Conservation (phyloP, 2,113 vertebrate species). For the Fregetta grallaria region DNA sequence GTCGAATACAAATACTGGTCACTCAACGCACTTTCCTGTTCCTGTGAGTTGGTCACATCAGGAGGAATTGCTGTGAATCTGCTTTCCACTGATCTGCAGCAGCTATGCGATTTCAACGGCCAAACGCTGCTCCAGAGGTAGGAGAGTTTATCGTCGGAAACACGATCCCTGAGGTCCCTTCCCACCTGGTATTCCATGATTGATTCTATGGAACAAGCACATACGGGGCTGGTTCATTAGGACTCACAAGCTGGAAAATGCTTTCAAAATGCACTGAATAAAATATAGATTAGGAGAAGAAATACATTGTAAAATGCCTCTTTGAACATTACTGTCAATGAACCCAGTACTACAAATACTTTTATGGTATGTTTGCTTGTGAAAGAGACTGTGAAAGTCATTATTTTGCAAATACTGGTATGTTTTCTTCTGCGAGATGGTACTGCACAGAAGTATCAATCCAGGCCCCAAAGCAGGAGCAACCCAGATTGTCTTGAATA, state of each 20-base stretch:
- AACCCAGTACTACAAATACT: background rate
- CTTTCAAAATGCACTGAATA: background rate
- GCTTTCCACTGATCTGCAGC: background rate
- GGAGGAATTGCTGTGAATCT: background rate
- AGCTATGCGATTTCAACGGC: background rate
- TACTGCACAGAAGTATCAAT: background rate
- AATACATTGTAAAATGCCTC: background rate
- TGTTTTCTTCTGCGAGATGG: background rate
- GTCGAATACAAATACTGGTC: background rate
- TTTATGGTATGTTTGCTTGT: background rate
- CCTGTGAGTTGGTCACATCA: background rate
- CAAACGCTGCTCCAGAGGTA: background rate
- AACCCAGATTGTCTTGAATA: background rate
- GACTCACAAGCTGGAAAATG: background rate
- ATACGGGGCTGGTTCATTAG: background rate
- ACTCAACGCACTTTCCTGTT: background rate
- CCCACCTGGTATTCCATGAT: background rate
- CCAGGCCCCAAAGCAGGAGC: background rate
- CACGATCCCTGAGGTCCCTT: background rate
- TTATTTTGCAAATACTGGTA: background rate
- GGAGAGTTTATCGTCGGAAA: rapidly evolving
- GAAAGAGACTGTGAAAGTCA: background rate
- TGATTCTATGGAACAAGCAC: background rate
- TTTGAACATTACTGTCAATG: rapidly evolving
- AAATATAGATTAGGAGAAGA: background rate